Evolutionary conservation across 92 coral and sea anemone genomes (phyloP).

Genomic region (Siderastrea radians): DNA sequence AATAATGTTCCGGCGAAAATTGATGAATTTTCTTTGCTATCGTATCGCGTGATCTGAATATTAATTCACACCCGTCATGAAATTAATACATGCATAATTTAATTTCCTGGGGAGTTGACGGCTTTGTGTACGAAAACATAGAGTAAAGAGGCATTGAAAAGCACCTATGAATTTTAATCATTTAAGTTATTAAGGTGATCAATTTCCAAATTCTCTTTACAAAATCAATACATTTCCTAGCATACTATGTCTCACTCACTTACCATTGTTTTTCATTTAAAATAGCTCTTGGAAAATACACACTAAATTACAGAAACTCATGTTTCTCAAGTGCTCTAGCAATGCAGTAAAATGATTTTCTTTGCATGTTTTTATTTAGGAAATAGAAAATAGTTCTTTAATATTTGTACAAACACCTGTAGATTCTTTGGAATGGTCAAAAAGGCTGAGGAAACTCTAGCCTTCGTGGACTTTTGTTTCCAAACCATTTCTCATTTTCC

Average conservation of each 20-base stretch:
- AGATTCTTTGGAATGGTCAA: too few relatives aligned
- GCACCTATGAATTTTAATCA: neutral
- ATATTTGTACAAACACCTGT: too few relatives aligned
- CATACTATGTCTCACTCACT: neutral
- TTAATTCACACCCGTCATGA: slow-evolving; percentile 4
- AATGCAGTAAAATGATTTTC: too few relatives aligned
- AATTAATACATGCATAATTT: neutral
- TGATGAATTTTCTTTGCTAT: neutral
- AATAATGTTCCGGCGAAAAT: neutral
- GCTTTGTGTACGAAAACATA: neutral
- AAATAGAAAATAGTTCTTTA: too few relatives aligned
- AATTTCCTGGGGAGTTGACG: neutral
- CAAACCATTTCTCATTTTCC: too few relatives aligned
- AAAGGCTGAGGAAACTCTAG: too few relatives aligned
- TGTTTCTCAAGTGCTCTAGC: too few relatives aligned
- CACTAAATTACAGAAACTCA: too few relatives aligned
- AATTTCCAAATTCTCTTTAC: neutral
- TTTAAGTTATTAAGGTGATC: neutral
- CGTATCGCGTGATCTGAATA: slow-evolving; percentile 2
- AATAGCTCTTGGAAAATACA: too few relatives aligned
- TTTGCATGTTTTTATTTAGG: too few relatives aligned
- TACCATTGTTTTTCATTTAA: too few relatives aligned
- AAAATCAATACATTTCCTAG: neutral
- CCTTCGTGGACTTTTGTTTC: too few relatives aligned
- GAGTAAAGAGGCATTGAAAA: neutral